phyloP scores from a whole-genome alignment of 2,888 invertebrate genomes.

The Luffia ferchaultella region DNA sequence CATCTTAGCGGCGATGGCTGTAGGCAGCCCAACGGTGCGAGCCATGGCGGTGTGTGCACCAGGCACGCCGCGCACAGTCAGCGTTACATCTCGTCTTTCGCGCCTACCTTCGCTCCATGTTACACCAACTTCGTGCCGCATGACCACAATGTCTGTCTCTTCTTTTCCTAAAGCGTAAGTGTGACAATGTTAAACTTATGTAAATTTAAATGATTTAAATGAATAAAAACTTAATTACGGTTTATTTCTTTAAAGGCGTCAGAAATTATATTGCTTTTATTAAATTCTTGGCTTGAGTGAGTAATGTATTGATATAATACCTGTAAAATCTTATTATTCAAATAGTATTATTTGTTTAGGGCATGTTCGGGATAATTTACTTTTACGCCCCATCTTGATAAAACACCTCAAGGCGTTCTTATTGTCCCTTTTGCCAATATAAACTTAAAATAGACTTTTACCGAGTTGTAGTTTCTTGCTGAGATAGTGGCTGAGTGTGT shows the following conservation, averaged over 20 bases:
- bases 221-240: conserved; percentile 22
- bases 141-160: conserved; percentile 93
- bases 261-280: too few relatives aligned
- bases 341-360: too few relatives aligned
- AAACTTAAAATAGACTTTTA: conserved; percentile 28
- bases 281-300: too few relatives aligned
- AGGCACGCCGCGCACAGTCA: conserved; percentile 89
- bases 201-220: conserved; percentile 41
- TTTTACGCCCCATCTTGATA: too few relatives aligned
- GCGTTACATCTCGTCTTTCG: conserved; percentile 84
- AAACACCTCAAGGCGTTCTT: too few relatives aligned
- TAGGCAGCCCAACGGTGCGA: conserved; percentile 73
- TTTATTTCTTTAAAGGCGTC: too few relatives aligned
- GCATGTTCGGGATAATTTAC: too few relatives aligned
- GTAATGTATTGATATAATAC: too few relatives aligned
- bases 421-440: too few relatives aligned
- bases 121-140: conserved; percentile 93
- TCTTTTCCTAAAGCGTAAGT: conserved; percentile 64
- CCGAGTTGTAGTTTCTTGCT: conserved; percentile 82
- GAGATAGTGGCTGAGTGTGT: conserved; percentile 91
- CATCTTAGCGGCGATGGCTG: conserved; percentile 98
- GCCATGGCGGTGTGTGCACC: conserved; percentile 92
- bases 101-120: conserved; percentile 88
- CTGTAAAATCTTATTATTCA: too few relatives aligned
- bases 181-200: too few relatives aligned